Conservation (phyloP, 2,888 invertebrate species). For the Macrostomum cliftonense region DNA sequence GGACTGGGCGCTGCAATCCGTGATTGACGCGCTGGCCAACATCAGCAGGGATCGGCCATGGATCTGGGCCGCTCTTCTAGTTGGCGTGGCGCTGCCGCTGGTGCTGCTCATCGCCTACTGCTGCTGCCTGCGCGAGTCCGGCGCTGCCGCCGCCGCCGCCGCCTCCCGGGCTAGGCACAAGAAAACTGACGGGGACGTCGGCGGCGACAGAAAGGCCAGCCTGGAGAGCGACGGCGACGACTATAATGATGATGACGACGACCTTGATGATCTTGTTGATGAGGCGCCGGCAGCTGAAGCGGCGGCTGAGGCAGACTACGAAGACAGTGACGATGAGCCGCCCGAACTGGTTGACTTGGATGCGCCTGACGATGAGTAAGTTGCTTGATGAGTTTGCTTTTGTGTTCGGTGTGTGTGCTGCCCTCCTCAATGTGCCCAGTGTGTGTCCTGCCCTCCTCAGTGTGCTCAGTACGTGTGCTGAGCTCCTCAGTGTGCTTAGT, state of each 20-base stretch:
- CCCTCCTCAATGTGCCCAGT: too few relatives aligned
- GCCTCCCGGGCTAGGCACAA: too few relatives aligned
- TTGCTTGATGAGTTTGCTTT: too few relatives aligned
- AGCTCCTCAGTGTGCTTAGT: too few relatives aligned
- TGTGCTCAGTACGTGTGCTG: too few relatives aligned
- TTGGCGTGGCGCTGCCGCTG: constrained; percentile 58
- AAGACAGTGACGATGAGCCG: too few relatives aligned
- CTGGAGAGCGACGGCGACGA: constrained; percentile 23
- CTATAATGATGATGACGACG: constrained; percentile 10
- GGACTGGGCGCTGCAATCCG: constrained; percentile 18
- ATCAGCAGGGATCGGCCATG: constrained; percentile 67
- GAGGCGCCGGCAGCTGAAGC: not conserved
- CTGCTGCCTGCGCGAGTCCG: constrained; percentile 40
- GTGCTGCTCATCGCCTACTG: constrained; percentile 61
- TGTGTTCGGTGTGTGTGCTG: too few relatives aligned
- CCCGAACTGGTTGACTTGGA: constrained; percentile 29
- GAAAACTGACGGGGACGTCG: not conserved
- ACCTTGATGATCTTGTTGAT: not conserved
- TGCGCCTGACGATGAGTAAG: constrained; percentile 25
- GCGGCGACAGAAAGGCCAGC: constrained; percentile 26
- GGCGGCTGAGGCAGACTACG: too few relatives aligned
- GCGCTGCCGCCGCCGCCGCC: not conserved
- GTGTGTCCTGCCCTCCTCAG: too few relatives aligned
- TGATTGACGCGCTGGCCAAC: constrained; percentile 40
- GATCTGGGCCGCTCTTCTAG: constrained; percentile 66